Conservation (phyloP, 2,113 vertebrate species). For the Microcebus lehilahytsara region DNA sequence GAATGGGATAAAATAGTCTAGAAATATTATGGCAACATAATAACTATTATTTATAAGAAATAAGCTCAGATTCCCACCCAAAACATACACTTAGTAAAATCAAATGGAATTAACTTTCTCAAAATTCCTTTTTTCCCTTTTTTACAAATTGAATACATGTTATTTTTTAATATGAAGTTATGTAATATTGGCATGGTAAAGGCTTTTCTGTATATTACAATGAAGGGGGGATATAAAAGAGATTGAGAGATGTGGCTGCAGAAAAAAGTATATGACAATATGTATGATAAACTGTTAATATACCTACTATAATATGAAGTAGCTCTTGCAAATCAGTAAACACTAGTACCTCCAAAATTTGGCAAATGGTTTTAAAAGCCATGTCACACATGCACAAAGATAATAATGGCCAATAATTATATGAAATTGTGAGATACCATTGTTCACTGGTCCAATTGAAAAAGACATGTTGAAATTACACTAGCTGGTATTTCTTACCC, state of each 20-base stretch:
- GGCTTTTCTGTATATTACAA: not conserved
- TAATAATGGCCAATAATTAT: not conserved
- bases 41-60: not conserved
- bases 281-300: not conserved
- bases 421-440: not conserved
- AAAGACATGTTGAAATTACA: not conserved
- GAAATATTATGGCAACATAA: not conserved
- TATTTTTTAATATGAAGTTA: not conserved
- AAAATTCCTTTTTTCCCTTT: not conserved
- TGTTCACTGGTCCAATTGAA: not conserved
- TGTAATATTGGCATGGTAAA: not conserved
- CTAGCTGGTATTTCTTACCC: not conserved
- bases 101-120: not conserved
- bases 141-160: not conserved
- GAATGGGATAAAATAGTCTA: not conserved
- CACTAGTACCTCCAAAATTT: not conserved
- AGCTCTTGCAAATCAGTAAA: not conserved
- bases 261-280: not conserved
- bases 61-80: not conserved
- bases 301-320: not conserved
- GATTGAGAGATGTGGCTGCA: not conserved
- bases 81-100: not conserved
- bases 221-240: not conserved
- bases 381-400: not conserved
- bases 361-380: not conserved